phyloP scores from a whole-genome alignment of 2,113 vertebrate species.

The Scalopus aquaticus region DNA sequence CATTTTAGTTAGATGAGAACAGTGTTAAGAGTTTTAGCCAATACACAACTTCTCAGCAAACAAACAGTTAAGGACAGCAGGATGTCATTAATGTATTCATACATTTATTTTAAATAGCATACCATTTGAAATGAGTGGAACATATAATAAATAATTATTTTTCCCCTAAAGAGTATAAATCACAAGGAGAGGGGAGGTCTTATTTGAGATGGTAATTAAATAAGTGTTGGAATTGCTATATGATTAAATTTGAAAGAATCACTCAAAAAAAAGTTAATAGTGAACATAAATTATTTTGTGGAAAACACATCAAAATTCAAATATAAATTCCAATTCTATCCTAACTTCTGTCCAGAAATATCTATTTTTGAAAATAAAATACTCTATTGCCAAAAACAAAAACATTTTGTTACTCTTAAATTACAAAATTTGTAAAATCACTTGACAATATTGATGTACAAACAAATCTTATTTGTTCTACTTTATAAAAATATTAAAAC shows the following conservation, averaged over 20 bases:
- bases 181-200: not conserved
- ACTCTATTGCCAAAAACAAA: not conserved
- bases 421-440: not conserved
- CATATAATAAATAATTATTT: not conserved
- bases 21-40: not conserved
- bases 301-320: slow-evolving; percentile 1
- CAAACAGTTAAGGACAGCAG: not conserved
- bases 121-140: not conserved
- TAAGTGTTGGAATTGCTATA: not conserved
- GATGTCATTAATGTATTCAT: not conserved
- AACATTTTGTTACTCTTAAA: not conserved
- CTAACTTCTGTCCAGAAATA: not conserved
- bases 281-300: not conserved
- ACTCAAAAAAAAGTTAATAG: not conserved
- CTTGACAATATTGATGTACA: not conserved
- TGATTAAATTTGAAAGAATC: not conserved
- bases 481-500: not conserved
- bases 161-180: not conserved
- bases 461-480: not conserved
- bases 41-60: not conserved
- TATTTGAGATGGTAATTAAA: not conserved
- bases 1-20: not conserved
- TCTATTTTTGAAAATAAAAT: not conserved
- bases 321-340: not conserved
- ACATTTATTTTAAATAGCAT: not conserved